These are phyloP conservation scores for Alces alces DNA, from an alignment of 2,113 vertebrate species.

Conservation along the genomic window DNA sequence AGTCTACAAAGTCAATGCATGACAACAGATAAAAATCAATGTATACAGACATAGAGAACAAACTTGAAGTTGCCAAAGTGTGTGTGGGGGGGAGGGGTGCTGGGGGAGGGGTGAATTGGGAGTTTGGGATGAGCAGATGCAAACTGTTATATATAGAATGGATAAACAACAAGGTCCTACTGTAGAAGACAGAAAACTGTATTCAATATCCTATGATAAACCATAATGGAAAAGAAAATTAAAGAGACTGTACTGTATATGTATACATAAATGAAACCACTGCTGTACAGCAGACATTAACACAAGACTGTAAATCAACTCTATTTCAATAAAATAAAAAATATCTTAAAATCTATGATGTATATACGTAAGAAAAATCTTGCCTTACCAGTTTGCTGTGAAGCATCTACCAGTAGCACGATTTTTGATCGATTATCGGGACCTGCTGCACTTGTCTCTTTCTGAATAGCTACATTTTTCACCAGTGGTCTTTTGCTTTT, in stretches of 20 bases:
- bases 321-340: background rate
- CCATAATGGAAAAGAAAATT: background rate
- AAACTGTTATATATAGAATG: background rate
- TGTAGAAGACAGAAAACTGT: background rate
- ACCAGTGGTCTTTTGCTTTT: slow-evolving; percentile 91
- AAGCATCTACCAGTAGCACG: slow-evolving; percentile 94
- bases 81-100: fast-evolving
- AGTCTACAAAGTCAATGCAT: background rate
- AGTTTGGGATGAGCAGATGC: background rate
- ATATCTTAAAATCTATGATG: background rate
- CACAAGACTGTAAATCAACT: background rate
- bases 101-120: background rate
- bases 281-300: background rate
- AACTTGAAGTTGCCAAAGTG: background rate
- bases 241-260: background rate
- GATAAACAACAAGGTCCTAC: background rate
- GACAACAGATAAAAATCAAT: background rate
- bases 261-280: background rate
- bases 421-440: slow-evolving; percentile 92
- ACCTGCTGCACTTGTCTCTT: slow-evolving; percentile 92
- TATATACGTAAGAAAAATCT: background rate
- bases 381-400: slow-evolving; percentile 94
- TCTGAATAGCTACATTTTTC: slow-evolving; percentile 94
- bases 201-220: background rate
- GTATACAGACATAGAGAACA: background rate